Conservation (phyloP, 2,113 vertebrate genomes). For the Paramisgurnus dabryanus region DNA sequence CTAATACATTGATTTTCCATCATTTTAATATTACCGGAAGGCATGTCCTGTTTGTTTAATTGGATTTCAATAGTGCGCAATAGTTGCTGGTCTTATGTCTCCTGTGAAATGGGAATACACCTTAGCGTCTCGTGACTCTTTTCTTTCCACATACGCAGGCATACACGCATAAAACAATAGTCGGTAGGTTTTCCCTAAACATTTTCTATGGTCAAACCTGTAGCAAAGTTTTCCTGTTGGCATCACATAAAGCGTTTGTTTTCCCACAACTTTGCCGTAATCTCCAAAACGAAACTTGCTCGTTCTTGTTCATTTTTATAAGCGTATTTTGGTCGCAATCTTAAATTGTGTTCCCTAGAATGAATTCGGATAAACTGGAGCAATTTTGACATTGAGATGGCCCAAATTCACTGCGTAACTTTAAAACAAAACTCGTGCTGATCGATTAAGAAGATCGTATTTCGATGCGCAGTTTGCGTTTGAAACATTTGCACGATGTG, state of each 20-base stretch:
- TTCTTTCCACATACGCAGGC: neutral
- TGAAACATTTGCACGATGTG: too few relatives aligned
- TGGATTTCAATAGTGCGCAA: constrained; percentile 10
- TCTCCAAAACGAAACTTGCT: neutral
- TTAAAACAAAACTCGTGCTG: too few relatives aligned
- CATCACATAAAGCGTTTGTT: neutral
- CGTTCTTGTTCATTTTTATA: neutral
- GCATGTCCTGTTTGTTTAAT: neutral
- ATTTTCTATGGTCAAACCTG: neutral
- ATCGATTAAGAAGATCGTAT: too few relatives aligned
- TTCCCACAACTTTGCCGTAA: neutral
- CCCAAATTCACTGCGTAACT: too few relatives aligned
- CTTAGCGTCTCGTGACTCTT: neutral
- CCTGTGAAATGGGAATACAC: constrained; percentile 23
- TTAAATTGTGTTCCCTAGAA: too few relatives aligned
- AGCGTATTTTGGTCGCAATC: too few relatives aligned
- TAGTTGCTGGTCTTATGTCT: constrained; percentile 32
- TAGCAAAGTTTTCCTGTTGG: neutral
- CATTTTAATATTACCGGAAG: neutral
- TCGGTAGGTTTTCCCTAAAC: neutral
- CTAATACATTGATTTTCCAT: neutral
- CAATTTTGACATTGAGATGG: too few relatives aligned
- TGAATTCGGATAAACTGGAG: too few relatives aligned
- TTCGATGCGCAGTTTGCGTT: too few relatives aligned
- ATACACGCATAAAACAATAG: too few relatives aligned